Evolutionary conservation across 2,797 vertebrate species (phyloP).

Genomic region (Peromyscus aztecus): DNA sequence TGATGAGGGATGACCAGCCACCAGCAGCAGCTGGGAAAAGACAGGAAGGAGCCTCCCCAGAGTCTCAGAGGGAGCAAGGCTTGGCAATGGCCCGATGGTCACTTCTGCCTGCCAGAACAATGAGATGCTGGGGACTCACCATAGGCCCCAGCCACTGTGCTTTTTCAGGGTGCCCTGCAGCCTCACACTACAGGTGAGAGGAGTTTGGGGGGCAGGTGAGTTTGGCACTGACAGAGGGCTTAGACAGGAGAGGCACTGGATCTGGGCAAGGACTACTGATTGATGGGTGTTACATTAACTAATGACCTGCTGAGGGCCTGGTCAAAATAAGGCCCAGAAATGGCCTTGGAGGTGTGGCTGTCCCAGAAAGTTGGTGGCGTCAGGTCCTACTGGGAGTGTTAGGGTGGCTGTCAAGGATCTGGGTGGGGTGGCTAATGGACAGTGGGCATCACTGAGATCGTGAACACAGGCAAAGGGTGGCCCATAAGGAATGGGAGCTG

Average conservation of each 20-base stretch:
- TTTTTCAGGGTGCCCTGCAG: accelerated
- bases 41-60: too few species aligned
- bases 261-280: background rate
- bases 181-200: background rate
- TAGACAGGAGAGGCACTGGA: background rate
- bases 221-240: background rate
- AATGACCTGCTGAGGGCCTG: background rate
- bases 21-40: background rate
- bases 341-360: background rate
- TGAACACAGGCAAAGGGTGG: background rate
- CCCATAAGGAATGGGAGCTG: background rate
- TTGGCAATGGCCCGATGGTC: background rate
- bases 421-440: background rate
- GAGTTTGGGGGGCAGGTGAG: background rate
- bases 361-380: background rate
- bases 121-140: accelerated
- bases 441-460: background rate
- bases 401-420: background rate
- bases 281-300: background rate
- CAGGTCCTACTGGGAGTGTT: background rate
- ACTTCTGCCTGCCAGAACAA: background rate
- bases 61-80: background rate
- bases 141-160: background rate
- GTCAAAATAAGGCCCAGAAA: background rate
- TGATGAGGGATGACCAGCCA: accelerated